Conservation (phyloP, 2,888 invertebrate genomes). For the Slavum lentiscoides region DNA sequence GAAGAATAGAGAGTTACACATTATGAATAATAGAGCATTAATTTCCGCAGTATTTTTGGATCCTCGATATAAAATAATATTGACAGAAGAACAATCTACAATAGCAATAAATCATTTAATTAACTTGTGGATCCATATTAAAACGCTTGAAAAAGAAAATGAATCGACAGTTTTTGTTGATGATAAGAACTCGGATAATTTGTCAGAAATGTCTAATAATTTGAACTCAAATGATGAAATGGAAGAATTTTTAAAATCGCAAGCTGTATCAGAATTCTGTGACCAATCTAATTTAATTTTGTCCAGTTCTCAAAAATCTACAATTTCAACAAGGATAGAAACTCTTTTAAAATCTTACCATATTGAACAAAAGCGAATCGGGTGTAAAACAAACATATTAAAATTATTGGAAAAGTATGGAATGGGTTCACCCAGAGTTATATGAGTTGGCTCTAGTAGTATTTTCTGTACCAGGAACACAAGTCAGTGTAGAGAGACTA, state of each 20-base stretch:
- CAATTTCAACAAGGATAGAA: neutral
- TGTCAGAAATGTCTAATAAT: neutral
- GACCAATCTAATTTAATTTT: neutral
- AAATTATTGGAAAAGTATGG: conserved; percentile 23
- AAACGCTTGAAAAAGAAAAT: neutral
- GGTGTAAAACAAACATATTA: neutral
- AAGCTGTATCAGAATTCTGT: neutral
- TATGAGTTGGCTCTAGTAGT: conserved; percentile 1
- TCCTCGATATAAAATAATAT: conserved; percentile 23
- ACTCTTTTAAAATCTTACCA: conserved; percentile 7
- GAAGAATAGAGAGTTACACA: neutral
- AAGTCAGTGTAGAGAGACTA: conserved; percentile 39
- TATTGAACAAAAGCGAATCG: conserved; percentile 11
- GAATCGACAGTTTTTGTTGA: neutral
- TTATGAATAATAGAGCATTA: conserved; percentile 9
- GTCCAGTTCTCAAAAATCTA: neutral
- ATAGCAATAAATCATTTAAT: conserved; percentile 22
- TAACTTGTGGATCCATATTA: neutral
- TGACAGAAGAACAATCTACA: neutral
- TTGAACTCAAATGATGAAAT: neutral
- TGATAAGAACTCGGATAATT: neutral
- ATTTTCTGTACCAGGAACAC: conserved; percentile 17
- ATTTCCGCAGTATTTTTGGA: conserved; percentile 12
- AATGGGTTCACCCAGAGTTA: neutral
- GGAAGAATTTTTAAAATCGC: neutral